A percentile compares a stretch with the other conserved stretches of the same genome.
Conservation (phyloP, 2,113 vertebrate genomes). For the Serilophus lunatus region DNA sequence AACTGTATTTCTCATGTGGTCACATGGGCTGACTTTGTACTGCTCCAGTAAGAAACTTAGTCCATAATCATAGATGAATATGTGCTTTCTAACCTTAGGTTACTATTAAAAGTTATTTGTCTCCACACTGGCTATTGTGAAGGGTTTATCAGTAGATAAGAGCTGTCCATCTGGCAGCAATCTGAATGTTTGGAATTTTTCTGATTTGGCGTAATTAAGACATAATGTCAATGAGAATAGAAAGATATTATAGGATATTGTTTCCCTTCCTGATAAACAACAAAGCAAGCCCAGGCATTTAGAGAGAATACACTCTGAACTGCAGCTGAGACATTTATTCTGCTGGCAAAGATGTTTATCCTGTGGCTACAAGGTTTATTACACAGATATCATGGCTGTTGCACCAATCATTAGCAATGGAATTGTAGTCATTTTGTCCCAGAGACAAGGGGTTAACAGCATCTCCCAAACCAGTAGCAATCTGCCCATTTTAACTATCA, state of each 20-base stretch:
- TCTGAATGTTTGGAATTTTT: constrained; percentile 71
- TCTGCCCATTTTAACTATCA: not conserved
- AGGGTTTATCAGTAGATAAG: constrained; percentile 76
- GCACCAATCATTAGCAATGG: constrained; percentile 53
- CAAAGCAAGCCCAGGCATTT: constrained; percentile 72
- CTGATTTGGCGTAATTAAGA: constrained; percentile 74
- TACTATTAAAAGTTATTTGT: constrained; percentile 60
- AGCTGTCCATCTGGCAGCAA: constrained; percentile 75
- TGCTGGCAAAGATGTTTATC: constrained; percentile 65
- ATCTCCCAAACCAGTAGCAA: constrained; percentile 23
- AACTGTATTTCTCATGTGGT: not conserved
- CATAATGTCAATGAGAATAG: constrained; percentile 71
- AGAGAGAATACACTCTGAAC: constrained; percentile 72
- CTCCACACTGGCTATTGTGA: constrained; percentile 67
- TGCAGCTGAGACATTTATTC: constrained; percentile 74
- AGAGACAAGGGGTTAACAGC: constrained; percentile 25
- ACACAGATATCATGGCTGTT: constrained; percentile 58
- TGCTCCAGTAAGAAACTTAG: not conserved
- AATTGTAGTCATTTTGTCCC: constrained; percentile 32
- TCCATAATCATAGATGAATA: constrained; percentile 16
- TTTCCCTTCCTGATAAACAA: constrained; percentile 71
- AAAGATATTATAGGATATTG: constrained; percentile 77
- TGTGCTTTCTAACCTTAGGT: constrained; percentile 40
- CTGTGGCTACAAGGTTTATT: constrained; percentile 59
- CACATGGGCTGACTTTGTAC: constrained; percentile 10